phyloP scores from a whole-genome alignment of 2,113 vertebrate species.

The Rafetus swinhoei region DNA sequence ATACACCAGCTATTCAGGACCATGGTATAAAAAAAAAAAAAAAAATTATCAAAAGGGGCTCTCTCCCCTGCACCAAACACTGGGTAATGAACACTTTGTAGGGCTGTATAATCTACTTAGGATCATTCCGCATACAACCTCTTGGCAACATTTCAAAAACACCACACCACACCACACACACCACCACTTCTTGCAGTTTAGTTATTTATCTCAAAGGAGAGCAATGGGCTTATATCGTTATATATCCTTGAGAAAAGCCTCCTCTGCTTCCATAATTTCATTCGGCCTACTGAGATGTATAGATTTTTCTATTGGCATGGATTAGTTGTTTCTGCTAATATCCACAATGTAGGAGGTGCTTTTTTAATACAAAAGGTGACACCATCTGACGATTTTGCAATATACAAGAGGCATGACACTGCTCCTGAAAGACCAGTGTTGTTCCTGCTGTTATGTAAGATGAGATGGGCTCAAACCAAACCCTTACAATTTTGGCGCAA shows the following conservation, averaged over 20 bases:
- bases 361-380: accelerated
- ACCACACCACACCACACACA: too few relatives aligned
- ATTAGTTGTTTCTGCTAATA: neutral
- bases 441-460: neutral
- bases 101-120: neutral
- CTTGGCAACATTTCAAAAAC: neutral
- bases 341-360: accelerated
- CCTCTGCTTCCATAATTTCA: neutral
- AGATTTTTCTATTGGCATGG: neutral
- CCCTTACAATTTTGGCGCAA: neutral
- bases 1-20: neutral
- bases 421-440: neutral
- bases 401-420: neutral
- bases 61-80: neutral
- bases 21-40: neutral
- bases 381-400: neutral
- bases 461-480: neutral
- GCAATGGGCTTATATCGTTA: accelerated
- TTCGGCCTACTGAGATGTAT: neutral
- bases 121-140: accelerated
- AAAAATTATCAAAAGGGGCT: neutral
- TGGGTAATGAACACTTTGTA: neutral
- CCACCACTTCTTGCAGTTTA: neutral
- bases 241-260: accelerated
- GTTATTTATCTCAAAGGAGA: neutral